Conservation (phyloP, 2,888 invertebrate species). For the Andrena bucephala region DNA sequence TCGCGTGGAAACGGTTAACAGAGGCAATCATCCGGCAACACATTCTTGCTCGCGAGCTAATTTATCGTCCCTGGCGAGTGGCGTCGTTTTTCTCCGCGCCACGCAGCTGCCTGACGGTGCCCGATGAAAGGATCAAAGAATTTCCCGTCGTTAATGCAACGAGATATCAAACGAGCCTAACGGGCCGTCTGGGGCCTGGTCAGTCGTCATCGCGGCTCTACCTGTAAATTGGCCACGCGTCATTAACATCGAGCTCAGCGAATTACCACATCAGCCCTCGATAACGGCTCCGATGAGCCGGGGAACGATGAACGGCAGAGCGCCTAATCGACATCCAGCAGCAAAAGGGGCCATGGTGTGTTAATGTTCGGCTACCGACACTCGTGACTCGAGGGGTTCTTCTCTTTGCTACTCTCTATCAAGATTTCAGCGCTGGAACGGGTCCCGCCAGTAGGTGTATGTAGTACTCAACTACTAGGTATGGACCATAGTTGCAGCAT, state of each 20-base stretch:
- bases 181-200: constrained; percentile 20
- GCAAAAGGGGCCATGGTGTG: neutral
- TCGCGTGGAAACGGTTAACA: constrained; percentile 28
- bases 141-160: constrained; percentile 40
- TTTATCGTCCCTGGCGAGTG: constrained; percentile 36
- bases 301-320: constrained; percentile 40
- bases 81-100: constrained; percentile 16
- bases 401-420: neutral
- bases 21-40: constrained; percentile 38
- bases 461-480: neutral
- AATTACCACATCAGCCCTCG: constrained; percentile 46
- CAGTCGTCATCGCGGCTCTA: constrained; percentile 38
- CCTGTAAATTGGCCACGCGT: constrained; percentile 42
- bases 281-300: constrained; percentile 43
- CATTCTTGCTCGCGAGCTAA: constrained; percentile 40
- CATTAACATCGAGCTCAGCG: constrained; percentile 49
- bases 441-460: too few relatives aligned
- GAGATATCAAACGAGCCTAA: constrained; percentile 40
- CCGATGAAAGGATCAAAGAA: constrained; percentile 38
- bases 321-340: constrained; percentile 17
- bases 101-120: constrained; percentile 14
- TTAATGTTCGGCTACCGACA: constrained; percentile 18
- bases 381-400: neutral
- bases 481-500: neutral
- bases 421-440: neutral